Evolutionary conservation across 2,888 invertebrate genomes (phyloP).

Genomic region (Chromoteleia sp.): DNA sequence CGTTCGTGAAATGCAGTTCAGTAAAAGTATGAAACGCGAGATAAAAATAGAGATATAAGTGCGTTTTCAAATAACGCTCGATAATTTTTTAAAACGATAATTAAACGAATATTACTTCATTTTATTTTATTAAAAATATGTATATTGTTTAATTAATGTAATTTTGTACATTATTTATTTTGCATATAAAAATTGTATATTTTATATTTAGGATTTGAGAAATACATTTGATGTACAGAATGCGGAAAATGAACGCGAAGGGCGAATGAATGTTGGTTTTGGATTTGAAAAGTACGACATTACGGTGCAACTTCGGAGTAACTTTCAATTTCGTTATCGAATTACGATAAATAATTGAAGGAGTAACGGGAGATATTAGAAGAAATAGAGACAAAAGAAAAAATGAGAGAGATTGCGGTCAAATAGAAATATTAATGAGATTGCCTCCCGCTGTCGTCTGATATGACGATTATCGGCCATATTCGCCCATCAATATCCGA

Average conservation of each 20-base stretch:
- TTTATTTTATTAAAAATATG: too few species aligned
- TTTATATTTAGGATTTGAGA: too few species aligned
- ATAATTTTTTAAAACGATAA: too few species aligned
- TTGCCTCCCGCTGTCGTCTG: constrained; percentile 73
- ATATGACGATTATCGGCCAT: constrained; percentile 76
- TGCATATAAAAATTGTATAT: too few species aligned
- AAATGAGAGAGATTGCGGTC: constrained; percentile 74
- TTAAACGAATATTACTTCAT: too few species aligned
- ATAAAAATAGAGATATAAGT: constrained; percentile 29
- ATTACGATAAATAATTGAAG: constrained; percentile 6
- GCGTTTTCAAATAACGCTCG: constrained; percentile 19
- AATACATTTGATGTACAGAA: too few species aligned
- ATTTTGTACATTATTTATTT: too few species aligned
- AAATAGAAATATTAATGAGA: constrained; percentile 81
- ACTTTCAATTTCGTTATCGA: constrained; percentile 35
- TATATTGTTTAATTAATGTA: too few species aligned
- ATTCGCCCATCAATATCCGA: constrained; percentile 74
- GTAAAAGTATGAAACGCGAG: constrained; percentile 22
- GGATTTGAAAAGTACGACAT: too few species aligned
- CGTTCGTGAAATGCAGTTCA: constrained; percentile 31
- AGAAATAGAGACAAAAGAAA: constrained; percentile 33
- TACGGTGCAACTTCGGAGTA: constrained; percentile 1
- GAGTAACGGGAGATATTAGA: constrained; percentile 39
- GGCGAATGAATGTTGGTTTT: too few species aligned
- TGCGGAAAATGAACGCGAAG: too few species aligned